phyloP scores from a whole-genome alignment of 2,888 invertebrate species.

The Minunthozetes semirufus region DNA sequence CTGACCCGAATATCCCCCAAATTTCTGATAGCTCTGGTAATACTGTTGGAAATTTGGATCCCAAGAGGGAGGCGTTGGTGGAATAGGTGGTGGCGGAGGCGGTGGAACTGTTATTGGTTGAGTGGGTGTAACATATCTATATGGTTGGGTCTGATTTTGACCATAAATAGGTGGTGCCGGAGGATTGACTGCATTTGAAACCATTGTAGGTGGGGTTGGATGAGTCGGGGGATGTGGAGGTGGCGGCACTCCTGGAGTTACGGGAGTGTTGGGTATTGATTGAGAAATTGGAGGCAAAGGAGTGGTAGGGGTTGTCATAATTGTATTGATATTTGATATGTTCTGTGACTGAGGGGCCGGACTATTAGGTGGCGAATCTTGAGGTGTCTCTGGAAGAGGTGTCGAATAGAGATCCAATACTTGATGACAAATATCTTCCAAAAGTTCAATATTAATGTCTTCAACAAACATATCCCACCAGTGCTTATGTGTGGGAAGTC shows the following conservation, averaged over 20 bases:
- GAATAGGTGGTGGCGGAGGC: conserved; percentile 38
- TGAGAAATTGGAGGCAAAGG: not conserved
- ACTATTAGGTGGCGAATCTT: conserved; percentile 41
- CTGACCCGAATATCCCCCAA: conserved; percentile 16
- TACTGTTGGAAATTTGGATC: conserved; percentile 33
- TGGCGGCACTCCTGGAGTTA: conserved; percentile 34
- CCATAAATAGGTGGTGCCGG: conserved; percentile 1
- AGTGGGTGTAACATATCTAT: not conserved
- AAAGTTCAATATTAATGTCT: conserved; percentile 82
- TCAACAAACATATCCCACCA: conserved; percentile 99
- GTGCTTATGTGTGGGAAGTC: conserved; percentile 64
- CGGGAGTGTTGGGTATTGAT: not conserved
- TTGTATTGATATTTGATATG: conserved; percentile 1
- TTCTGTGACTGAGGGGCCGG: not conserved
- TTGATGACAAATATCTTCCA: conserved; percentile 96
- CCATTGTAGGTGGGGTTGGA: not conserved
- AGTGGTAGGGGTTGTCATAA: not conserved
- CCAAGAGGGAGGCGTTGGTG: conserved; percentile 38
- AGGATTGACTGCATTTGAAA: not conserved
- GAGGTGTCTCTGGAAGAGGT: conserved; percentile 48
- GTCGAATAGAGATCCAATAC: conserved; percentile 82
- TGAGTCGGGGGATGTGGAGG: conserved; percentile 36
- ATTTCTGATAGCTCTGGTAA: not conserved
- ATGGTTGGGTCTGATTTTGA: conserved; percentile 5
- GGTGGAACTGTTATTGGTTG: conserved; percentile 33